phyloP scores from a whole-genome alignment of 2,113 vertebrate genomes.

The Catharus fuscescens region DNA sequence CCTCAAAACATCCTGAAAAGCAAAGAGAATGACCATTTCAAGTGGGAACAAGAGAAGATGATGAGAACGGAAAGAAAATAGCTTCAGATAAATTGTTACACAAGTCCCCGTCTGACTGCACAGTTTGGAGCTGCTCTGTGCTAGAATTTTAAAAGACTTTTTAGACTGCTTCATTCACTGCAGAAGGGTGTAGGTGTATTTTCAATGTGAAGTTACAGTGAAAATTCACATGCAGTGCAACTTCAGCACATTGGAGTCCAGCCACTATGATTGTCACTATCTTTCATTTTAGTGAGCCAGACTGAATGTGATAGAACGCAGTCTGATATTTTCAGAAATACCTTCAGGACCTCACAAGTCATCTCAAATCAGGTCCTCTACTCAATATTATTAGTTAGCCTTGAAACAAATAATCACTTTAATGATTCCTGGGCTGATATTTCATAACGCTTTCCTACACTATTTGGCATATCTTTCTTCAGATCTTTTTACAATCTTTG shows the following conservation, averaged over 20 bases:
- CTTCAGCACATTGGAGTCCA: background rate
- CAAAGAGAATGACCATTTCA: background rate
- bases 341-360: background rate
- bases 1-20: background rate
- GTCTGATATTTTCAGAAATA: background rate
- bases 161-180: background rate
- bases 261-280: background rate
- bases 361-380: background rate
- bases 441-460: background rate
- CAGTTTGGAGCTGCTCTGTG: background rate
- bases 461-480: background rate
- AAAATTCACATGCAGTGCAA: background rate
- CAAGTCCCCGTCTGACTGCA: background rate
- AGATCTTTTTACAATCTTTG: background rate
- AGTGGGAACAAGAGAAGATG: background rate
- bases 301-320: background rate
- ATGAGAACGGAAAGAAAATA: background rate
- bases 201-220: background rate
- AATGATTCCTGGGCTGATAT: background rate
- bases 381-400: background rate
- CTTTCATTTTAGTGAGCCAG: background rate
- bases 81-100: background rate
- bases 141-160: background rate
- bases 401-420: background rate
- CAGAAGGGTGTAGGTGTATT: background rate